These are phyloP conservation scores for Chiridota heheva DNA, from an alignment of 35 echinoderm and acorn worm species.

Conservation along the genomic window DNA sequence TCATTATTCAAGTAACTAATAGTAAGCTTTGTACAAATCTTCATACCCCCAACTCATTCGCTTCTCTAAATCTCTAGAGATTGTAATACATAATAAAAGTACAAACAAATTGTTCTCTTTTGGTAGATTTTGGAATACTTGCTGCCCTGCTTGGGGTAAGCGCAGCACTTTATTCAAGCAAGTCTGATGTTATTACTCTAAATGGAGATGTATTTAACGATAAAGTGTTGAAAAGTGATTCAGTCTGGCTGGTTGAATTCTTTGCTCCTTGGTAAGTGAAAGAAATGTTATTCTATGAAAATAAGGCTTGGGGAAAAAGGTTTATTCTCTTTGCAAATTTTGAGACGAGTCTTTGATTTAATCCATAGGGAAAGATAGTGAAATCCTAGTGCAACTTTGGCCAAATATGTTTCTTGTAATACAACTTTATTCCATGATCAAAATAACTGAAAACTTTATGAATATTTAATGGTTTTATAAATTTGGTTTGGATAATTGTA, in stretches of 20 bases:
- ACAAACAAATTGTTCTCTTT: constrained; percentile 10
- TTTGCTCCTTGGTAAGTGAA: constrained; percentile 94
- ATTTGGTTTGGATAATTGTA: too few species aligned
- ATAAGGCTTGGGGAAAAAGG: neutral
- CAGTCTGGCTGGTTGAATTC: constrained; percentile 89
- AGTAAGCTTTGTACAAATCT: too few species aligned
- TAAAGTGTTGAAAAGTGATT: constrained; percentile 87
- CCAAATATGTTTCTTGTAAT: too few species aligned
- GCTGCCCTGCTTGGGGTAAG: constrained; percentile 11
- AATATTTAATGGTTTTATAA: neutral
- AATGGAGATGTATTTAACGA: constrained; percentile 64
- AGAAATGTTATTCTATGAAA: neutral
- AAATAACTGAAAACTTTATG: too few species aligned
- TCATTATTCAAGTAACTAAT: too few species aligned
- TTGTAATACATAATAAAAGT: too few species aligned
- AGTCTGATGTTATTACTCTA: constrained; percentile 84
- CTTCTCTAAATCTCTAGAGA: too few species aligned
- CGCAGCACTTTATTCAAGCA: constrained; percentile 57
- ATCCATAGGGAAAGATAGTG: neutral
- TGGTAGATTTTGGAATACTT: neutral
- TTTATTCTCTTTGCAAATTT: neutral
- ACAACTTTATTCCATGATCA: too few species aligned
- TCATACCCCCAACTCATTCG: too few species aligned
- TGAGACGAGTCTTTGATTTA: neutral
- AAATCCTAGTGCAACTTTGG: too few species aligned